Base-by-base conservation (phyloP, 1,140 invertebrate genomes). In the Pseudobourletiella spinata region DNA sequence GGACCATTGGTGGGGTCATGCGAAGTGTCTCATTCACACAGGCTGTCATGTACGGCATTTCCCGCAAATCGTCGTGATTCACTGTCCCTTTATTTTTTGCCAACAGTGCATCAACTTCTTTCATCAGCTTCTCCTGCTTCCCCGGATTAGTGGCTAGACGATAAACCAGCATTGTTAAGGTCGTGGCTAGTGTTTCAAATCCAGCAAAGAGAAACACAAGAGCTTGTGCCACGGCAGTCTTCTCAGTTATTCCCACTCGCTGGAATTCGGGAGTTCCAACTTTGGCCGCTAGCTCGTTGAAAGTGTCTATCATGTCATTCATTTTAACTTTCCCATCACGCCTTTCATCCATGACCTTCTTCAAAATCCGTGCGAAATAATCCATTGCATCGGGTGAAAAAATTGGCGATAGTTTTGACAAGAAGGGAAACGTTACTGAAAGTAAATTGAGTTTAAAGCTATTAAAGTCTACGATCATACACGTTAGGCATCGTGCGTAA, bases 81-180 rank as follows among this genome's bases (percentile, higher is more conserved):
- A 71, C 46, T 20, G 59, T 50, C 15, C 64, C 60, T 3, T 63
- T 57, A 32, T 67, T 30, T 4, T 55, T 30, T 14, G 59, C 54
- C 6, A 67, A 57, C 22, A 28, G 50, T 29, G 65, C 59, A n/a
- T 71, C 61, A 8, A 73, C 60, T 64, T 73, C 72, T 20, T 65
- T 52, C 3, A 56, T 26, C 2, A 71, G n/a, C 54, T 64, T 66
- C 8, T 71, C 56, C 44, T 73, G 68, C n/a, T 63, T 42, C 3
- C 71, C 60, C 2, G 57, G 55, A 50, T 71, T 14, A 16, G 30
- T 32, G 15, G 3, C 30, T 16, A 30, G 15, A n/a, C 16, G 11
- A 11, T 25, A 14, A 16, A 25, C 32, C 20, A 24, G 4, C 4
- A 42, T 18, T 11, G 16, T 25, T 6, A 57, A 24, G 35, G 32